These are phyloP conservation scores for Heliconius hortense DNA, from an alignment of 2,888 invertebrate species.

Conservation along the genomic window DNA sequence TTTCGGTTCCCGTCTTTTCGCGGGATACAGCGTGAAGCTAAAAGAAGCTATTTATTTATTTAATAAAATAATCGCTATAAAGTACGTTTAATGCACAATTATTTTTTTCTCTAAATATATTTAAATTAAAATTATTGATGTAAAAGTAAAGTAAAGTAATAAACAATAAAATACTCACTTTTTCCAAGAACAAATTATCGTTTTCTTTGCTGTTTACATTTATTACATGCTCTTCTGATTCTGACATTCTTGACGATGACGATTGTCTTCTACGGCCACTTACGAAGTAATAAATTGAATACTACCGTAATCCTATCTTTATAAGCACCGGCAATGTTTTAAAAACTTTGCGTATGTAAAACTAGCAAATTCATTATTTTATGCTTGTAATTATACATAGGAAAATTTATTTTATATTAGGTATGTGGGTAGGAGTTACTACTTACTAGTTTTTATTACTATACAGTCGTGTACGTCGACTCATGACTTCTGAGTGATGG, in stretches of 20 bases:
- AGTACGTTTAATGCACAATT: neutral
- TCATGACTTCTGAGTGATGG: too few species aligned
- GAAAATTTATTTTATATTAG: too few species aligned
- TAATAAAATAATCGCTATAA: too few species aligned
- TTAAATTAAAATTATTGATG: neutral
- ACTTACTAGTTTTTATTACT: too few species aligned
- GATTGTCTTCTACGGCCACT: neutral
- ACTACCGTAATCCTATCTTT: neutral
- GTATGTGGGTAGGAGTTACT: too few species aligned
- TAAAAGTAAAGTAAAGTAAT: too few species aligned
- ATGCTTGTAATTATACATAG: too few species aligned
- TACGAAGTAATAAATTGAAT: neutral
- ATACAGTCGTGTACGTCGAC: too few species aligned
- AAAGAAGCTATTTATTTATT: too few species aligned
- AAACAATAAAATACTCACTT: slow-evolving; percentile 19
- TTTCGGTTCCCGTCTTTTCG: too few species aligned
- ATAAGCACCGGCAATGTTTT: neutral
- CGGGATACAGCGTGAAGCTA: too few species aligned
- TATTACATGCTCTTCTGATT: neutral
- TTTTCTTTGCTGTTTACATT: neutral
- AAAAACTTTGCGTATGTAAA: neutral
- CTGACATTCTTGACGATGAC: neutral
- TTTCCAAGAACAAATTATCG: slow-evolving; percentile 25
- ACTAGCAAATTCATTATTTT: neutral
- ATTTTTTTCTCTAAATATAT: neutral